Conservation (phyloP, 2,888 invertebrate species). For the Nomada hirtipes region DNA sequence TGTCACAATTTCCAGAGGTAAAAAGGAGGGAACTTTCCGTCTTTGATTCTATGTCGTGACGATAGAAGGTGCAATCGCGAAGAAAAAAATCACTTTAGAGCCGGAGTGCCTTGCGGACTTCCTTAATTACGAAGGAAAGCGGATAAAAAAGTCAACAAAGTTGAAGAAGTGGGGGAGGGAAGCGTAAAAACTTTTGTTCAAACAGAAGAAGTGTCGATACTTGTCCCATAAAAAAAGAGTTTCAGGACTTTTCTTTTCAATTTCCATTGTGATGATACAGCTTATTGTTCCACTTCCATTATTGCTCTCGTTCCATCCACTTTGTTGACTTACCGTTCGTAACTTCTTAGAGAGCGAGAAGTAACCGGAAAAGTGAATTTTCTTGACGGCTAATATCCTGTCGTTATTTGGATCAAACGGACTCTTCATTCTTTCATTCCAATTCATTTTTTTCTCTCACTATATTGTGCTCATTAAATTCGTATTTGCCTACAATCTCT, state of each 20-base stretch:
- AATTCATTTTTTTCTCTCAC: not conserved
- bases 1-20: not conserved
- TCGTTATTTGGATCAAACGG: not conserved
- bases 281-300: conserved; percentile 60
- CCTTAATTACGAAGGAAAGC: conserved; percentile 69
- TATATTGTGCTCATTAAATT: no score
- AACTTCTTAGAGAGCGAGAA: conserved; percentile 1
- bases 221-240: conserved; percentile 43
- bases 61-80: conserved; percentile 44
- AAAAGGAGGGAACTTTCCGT: not conserved
- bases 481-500: no score
- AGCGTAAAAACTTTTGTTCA: conserved; percentile 60
- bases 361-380: conserved; percentile 1
- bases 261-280: conserved; percentile 52
- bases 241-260: conserved; percentile 56
- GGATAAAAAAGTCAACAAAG: conserved; percentile 58
- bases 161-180: conserved; percentile 21
- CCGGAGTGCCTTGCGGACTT: conserved; percentile 59
- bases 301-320: conserved; percentile 10
- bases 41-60: conserved; percentile 24
- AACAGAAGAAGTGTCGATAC: conserved; percentile 65
- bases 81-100: conserved; percentile 48
- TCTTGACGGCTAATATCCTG: conserved; percentile 3
- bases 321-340: conserved; percentile 23
- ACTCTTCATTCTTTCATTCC: not conserved